Evolutionary conservation across 1,140 invertebrate species (phyloP).

Genomic region (Bactericera cockerelli): DNA sequence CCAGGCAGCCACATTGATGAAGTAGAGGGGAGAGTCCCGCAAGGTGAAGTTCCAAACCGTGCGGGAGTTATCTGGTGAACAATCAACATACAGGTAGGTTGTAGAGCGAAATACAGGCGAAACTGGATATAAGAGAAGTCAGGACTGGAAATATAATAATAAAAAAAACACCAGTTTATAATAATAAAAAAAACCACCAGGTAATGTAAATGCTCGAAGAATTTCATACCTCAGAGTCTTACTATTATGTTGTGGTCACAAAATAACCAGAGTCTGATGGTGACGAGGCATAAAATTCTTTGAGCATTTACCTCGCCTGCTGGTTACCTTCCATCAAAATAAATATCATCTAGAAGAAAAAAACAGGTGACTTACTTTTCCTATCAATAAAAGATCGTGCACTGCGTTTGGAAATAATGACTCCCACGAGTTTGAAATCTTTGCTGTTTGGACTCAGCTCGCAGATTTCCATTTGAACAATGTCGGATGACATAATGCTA

Average conservation of each 20-base stretch:
- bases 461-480: conserved; percentile 6
- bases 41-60: conserved; percentile 52
- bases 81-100: neutral
- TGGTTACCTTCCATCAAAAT: too few species aligned
- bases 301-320: too few species aligned
- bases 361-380: conserved; percentile 9
- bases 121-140: too few species aligned
- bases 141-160: neutral
- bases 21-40: conserved; percentile 45
- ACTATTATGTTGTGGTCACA: too few species aligned
- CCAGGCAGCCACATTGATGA: conserved; percentile 51
- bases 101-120: too few species aligned
- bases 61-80: conserved; percentile 24
- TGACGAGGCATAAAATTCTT: too few species aligned
- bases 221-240: too few species aligned
- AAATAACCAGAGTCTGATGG: too few species aligned
- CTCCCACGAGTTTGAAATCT: conserved; percentile 9
- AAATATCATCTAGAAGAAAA: too few species aligned
- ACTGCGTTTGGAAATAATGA: conserved; percentile 11
- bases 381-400: neutral
- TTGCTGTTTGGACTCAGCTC: conserved; percentile 12
- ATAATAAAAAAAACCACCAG: neutral
- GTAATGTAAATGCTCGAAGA: too few species aligned
- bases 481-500: too few species aligned
- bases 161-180: neutral